Evolutionary conservation across 2,797 vertebrate genomes (phyloP).

Genomic region (Microchirus variegatus): DNA sequence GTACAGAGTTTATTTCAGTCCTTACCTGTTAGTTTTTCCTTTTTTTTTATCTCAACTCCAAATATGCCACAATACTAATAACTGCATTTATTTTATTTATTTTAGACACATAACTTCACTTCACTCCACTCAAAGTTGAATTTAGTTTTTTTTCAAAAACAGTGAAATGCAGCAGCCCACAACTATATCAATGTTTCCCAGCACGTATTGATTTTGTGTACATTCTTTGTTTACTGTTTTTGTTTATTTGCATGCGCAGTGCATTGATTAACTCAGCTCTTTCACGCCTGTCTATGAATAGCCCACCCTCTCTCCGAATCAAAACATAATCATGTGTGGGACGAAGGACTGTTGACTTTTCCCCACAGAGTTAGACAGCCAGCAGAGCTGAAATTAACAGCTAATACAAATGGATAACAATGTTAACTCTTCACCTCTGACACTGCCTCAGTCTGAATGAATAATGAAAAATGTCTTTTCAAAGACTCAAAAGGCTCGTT

Average conservation of each 20-base stretch:
- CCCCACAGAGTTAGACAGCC: not conserved
- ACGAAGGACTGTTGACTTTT: not conserved
- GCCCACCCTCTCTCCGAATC: not conserved
- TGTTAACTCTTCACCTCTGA: not conserved
- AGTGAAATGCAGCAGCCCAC: not conserved
- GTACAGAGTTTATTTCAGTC: constrained; percentile 24
- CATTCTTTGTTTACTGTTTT: not conserved
- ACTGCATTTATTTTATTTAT: too few species aligned
- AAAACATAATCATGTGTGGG: not conserved
- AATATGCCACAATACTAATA: too few species aligned
- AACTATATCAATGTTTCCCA: not conserved
- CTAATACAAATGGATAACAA: not conserved
- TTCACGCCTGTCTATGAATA: not conserved
- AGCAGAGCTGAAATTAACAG: not conserved
- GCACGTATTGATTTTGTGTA: not conserved
- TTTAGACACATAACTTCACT: too few species aligned
- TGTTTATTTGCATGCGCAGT: not conserved
- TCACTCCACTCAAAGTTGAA: not conserved
- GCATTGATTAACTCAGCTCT: not conserved
- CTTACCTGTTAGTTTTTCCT: not conserved
- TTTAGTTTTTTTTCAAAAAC: not conserved
- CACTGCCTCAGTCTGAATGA: too few species aligned
- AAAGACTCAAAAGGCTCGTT: not conserved
- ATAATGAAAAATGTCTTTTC: not conserved
- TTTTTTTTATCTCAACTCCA: too few species aligned